Evolutionary conservation across 2,888 invertebrate genomes (phyloP).

Genomic region (Sepiola atlantica): DNA sequence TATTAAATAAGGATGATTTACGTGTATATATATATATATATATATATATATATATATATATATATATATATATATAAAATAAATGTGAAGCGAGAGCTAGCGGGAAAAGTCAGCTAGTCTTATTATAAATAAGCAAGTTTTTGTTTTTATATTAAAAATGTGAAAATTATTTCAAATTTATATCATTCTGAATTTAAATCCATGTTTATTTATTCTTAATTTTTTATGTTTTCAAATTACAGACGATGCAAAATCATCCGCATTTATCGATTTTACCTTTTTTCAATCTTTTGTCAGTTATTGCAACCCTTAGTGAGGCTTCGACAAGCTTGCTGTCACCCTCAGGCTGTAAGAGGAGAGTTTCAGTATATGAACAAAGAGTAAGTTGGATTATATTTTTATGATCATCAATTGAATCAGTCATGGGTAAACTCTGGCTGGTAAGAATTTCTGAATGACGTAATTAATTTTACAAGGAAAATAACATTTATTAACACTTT

Average conservation of each 20-base stretch:
- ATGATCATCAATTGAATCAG: too few species aligned
- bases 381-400: conserved; percentile 55
- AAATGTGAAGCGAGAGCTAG: too few species aligned
- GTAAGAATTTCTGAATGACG: too few species aligned
- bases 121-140: too few species aligned
- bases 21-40: too few species aligned
- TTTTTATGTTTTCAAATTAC: not conserved
- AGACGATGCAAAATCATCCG: not conserved
- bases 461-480: too few species aligned
- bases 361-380: conserved; percentile 77
- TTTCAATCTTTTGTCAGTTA: conserved; percentile 74
- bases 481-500: too few species aligned
- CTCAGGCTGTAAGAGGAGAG: conserved; percentile 79
- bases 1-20: too few species aligned
- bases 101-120: too few species aligned
- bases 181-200: not conserved
- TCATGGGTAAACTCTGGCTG: not conserved
- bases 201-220: not conserved
- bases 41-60: too few species aligned
- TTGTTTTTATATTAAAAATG: not conserved
- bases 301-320: conserved; percentile 81
- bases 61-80: too few species aligned
- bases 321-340: conserved; percentile 84
- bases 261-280: not conserved
- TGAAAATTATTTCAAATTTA: not conserved